Evolutionary conservation across 2,888 invertebrate genomes (phyloP).

Genomic region (Hirtodrosophila trivittata): DNA sequence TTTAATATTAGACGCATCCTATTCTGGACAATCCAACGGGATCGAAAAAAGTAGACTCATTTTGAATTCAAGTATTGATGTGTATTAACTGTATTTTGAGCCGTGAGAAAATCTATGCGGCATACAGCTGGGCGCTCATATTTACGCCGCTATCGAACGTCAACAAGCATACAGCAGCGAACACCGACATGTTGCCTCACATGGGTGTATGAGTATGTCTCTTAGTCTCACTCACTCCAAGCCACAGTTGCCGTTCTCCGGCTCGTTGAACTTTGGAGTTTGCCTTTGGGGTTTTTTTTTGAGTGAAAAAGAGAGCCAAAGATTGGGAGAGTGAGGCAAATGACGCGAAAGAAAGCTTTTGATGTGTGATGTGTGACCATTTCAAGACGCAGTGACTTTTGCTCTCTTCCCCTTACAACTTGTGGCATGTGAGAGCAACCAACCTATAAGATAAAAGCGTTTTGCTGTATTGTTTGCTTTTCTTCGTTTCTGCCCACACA

Average conservation of each 20-base stretch:
- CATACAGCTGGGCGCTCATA: slow-evolving; percentile 77
- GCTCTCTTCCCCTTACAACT: slow-evolving; percentile 39
- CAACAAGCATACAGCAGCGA: slow-evolving; percentile 13
- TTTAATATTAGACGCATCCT: too few species aligned
- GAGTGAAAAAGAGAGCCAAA: slow-evolving; percentile 14
- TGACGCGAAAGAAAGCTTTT: slow-evolving; percentile 54
- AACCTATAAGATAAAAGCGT: slow-evolving; percentile 40
- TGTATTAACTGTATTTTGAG: slow-evolving; percentile 26
- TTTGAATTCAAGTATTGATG: too few species aligned
- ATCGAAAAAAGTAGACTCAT: too few species aligned
- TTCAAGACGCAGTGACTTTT: slow-evolving; percentile 18
- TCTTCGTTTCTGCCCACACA: too few species aligned
- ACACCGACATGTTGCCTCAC: slow-evolving; percentile 45
- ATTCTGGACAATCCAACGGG: too few species aligned
- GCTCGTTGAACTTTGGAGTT: slow-evolving; percentile 70
- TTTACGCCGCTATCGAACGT: slow-evolving; percentile 40
- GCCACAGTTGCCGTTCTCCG: slow-evolving; percentile 36
- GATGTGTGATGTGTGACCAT: slow-evolving; percentile 42
- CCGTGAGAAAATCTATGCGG: slow-evolving; percentile 77
- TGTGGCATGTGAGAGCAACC: slow-evolving; percentile 38
- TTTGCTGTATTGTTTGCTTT: slow-evolving; percentile 40
- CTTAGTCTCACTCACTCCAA: slow-evolving; percentile 41
- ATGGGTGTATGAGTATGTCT: slow-evolving; percentile 14
- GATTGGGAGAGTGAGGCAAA: slow-evolving; percentile 14
- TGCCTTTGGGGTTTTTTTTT: slow-evolving; percentile 9